phyloP scores from a whole-genome alignment of 2,888 invertebrate genomes.

The Scaptomyza caliginosa region DNA sequence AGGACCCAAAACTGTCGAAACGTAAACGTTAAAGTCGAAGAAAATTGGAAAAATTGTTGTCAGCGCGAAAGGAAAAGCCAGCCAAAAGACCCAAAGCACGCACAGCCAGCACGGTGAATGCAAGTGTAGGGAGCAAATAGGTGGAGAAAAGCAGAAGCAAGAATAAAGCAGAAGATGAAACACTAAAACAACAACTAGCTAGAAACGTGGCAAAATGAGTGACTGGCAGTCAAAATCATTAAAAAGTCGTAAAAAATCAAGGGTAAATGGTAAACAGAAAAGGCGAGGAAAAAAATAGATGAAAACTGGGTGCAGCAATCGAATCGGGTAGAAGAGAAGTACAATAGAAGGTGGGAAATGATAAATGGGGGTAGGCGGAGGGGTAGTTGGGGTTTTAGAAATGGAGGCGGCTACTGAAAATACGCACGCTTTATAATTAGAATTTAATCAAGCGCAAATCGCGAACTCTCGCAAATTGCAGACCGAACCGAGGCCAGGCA shows the following conservation, averaged over 20 bases:
- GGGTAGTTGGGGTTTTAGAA: background rate
- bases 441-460: slow-evolving; percentile 80
- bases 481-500: slow-evolving; percentile 11
- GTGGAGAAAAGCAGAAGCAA: slow-evolving; percentile 6
- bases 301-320: slow-evolving; percentile 16
- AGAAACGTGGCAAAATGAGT: slow-evolving; percentile 72
- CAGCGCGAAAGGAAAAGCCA: slow-evolving; percentile 40
- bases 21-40: slow-evolving; percentile 69
- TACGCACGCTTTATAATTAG: slow-evolving; percentile 79
- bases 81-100: slow-evolving; percentile 16
- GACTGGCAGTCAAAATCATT: slow-evolving; percentile 80
- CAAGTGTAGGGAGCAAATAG: slow-evolving; percentile 8
- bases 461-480: slow-evolving; percentile 68
- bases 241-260: slow-evolving; percentile 79
- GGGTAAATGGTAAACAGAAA: slow-evolving; percentile 69
- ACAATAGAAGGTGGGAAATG: background rate
- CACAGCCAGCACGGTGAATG: slow-evolving; percentile 12
- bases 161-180: slow-evolving; percentile 16
- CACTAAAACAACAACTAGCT: slow-evolving; percentile 12
- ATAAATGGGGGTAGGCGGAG: slow-evolving; percentile 1
- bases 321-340: background rate
- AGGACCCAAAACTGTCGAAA: slow-evolving; percentile 62
- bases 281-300: slow-evolving; percentile 5
- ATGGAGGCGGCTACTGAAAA: slow-evolving; percentile 45
- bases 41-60: slow-evolving; percentile 67